Evolutionary conservation across 2,888 invertebrate species (phyloP).

Genomic region (Harpalus rubripes): DNA sequence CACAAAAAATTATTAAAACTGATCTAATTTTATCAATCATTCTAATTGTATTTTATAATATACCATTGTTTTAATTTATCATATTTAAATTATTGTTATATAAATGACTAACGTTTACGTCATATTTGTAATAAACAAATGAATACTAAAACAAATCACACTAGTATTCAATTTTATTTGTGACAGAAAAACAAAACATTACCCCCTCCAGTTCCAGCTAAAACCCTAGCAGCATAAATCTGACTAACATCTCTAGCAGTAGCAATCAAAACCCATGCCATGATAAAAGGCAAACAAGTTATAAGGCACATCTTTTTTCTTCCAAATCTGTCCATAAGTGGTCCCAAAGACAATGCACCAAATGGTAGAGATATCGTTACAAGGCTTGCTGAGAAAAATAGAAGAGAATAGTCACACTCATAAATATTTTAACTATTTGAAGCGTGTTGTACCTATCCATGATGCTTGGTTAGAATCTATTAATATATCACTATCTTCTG

Average conservation of each 20-base stretch:
- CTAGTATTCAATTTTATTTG: neutral
- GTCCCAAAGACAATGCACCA: constrained; percentile 79
- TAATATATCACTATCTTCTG: constrained; percentile 74
- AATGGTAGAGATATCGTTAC: constrained; percentile 79
- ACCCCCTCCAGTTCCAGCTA: constrained; percentile 80
- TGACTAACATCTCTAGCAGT: constrained; percentile 76
- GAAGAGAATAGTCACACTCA: constrained; percentile 3
- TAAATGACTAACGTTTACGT: neutral
- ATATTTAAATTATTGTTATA: too few relatives aligned
- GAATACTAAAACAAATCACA: neutral
- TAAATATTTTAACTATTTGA: neutral
- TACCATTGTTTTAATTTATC: too few relatives aligned
- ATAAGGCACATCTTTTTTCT: constrained; percentile 77
- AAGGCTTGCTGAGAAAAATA: constrained; percentile 78
- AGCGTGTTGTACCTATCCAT: constrained; percentile 81
- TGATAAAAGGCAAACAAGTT: constrained; percentile 77
- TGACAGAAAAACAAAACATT: constrained; percentile 53
- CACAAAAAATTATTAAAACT: neutral
- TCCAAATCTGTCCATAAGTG: constrained; percentile 80
- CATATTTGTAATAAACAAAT: neutral
- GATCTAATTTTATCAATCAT: neutral
- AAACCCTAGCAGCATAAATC: constrained; percentile 78
- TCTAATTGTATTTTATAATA: too few relatives aligned
- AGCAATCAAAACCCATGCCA: constrained; percentile 78
- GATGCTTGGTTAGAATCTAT: constrained; percentile 78